Base-by-base conservation (phyloP, 2,113 vertebrate species). In the Conger conger region DNA sequence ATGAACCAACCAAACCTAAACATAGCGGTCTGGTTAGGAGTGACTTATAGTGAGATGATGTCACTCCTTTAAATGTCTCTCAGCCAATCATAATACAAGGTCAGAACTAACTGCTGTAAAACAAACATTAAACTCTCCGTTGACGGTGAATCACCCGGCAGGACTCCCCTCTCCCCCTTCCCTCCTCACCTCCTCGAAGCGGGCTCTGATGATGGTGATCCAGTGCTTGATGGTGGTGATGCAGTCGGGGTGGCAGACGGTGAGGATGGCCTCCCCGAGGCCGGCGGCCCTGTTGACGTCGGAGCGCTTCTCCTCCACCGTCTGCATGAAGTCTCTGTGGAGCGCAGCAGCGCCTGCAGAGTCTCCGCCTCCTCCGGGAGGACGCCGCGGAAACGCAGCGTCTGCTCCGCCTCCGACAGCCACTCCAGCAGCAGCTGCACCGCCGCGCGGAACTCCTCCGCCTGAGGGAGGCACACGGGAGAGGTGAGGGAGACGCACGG, bases 221-320 rank as follows among this genome's bases (percentile, higher is more conserved):
- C 98, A 99, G 96, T 99, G 98, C 85, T 99, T 99, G 93, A 99
- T 96, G 68, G 98, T 99, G 88, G 98, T 99, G 94, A 99, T 96
- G 92, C 97, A 99, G 90, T 99, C 98, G 0, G 97, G 97, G 84
- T 99, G 98, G 88, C 98, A 99, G 79, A 96, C 91, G 0, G 96
- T 94, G 85, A 99, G 93, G 91, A 99, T 99, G 86, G 90, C 93
- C 88, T 99, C 98, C 2, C 98, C 98, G 97, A 99, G 97, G 4
- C 93, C 94, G 7, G 98, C 97, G 0, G 98, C 97, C 1, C 94
- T 89, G n/a, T 97, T 99, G 84, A 99, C 97, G 0, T 98, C 97
- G 0, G 83, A 81, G 81, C 97, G 93, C 91, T 98, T 98, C 90
- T 98, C 98, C 92, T 99, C 98, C 82, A 99, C 98, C 1, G 97